These are phyloP conservation scores for Meliscaeva auricollis DNA, from an alignment of 2,888 invertebrate genomes.

Conservation along the genomic window DNA sequence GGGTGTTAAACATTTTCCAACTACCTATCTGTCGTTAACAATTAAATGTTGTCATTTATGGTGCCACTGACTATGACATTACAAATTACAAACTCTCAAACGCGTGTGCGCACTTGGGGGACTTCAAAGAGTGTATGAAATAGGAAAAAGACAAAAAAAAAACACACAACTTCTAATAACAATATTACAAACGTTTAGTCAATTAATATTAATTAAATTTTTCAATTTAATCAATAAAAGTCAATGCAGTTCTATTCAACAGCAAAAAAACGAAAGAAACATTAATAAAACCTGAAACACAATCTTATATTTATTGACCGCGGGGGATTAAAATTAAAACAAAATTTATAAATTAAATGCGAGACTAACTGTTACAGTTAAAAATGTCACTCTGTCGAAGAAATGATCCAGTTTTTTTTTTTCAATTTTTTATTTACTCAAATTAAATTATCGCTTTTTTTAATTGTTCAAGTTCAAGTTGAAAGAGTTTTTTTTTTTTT, in stretches of 20 bases:
- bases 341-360: slow-evolving; percentile 46
- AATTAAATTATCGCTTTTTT: slow-evolving; percentile 58
- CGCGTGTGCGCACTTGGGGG: not conserved
- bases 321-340: not conserved
- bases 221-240: slow-evolving; percentile 71
- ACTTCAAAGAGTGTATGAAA: not conserved
- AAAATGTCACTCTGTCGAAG: slow-evolving; percentile 2
- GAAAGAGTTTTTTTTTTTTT: slow-evolving; percentile 14
- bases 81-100: slow-evolving; percentile 3
- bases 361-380: not conserved
- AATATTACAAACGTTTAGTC: slow-evolving; percentile 24
- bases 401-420: slow-evolving; percentile 28
- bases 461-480: slow-evolving; percentile 50
- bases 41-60: slow-evolving; percentile 54
- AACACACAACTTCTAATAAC: not conserved
- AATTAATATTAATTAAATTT: slow-evolving; percentile 74
- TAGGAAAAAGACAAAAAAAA: not conserved
- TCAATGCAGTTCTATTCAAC: slow-evolving; percentile 59
- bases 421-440: not conserved
- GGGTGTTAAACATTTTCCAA: slow-evolving; percentile 54
- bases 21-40: slow-evolving; percentile 66
- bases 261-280: slow-evolving; percentile 20
- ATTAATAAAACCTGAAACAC: slow-evolving; percentile 42
- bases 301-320: not conserved
- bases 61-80: slow-evolving; percentile 8